phyloP scores from a whole-genome alignment of 2,113 vertebrate genomes.

The Trinectes maculatus region DNA sequence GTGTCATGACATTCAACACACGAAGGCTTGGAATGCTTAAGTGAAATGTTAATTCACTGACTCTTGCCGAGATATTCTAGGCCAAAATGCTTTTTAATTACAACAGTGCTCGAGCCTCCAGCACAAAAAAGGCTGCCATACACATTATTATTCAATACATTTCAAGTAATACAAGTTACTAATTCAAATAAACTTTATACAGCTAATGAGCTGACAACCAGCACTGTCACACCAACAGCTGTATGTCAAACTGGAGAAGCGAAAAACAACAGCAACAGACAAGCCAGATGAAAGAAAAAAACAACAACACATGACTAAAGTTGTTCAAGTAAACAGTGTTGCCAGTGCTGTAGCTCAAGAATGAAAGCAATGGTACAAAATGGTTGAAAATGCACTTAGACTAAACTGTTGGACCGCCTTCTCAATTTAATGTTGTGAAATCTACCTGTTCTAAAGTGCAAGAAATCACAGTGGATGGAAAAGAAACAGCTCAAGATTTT shows the following conservation, averaged over 20 bases:
- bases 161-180: background rate
- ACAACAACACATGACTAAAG: no score
- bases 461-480: no score
- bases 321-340: background rate
- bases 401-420: background rate
- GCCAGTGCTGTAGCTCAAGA: background rate
- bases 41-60: no score
- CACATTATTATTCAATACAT: background rate
- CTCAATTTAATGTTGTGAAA: background rate
- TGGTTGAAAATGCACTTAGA: background rate
- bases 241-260: no score
- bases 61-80: background rate
- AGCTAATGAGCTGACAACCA: no score
- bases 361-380: background rate
- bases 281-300: background rate
- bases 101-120: no score
- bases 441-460: no score
- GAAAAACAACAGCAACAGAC: no score
- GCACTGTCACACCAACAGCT: background rate
- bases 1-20: slow-evolving; percentile 14
- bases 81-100: background rate
- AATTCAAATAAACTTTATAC: background rate
- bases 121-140: background rate
- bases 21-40: slow-evolving; percentile 21
- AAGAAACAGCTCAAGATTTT: no score